Base-by-base conservation (phyloP, 2,888 invertebrate species). In the Prosopocoilus inquinatus region DNA sequence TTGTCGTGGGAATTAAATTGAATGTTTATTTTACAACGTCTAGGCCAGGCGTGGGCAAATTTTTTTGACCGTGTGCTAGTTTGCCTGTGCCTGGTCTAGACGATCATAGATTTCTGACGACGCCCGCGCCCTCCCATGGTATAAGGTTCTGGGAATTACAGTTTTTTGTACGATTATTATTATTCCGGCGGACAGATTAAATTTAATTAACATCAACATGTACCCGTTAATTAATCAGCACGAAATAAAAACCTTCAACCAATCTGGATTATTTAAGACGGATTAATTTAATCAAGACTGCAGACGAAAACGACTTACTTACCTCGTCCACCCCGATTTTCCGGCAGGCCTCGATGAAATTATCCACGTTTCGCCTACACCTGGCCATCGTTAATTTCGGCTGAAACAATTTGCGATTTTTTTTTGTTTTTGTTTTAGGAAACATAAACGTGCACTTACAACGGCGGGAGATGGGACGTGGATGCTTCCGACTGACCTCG, bases 241-340 rank as follows among this genome's bases (percentile, higher is more conserved):
- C 11, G 12, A 13, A 41, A 28, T 28, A 28, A 28, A 28, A 28
- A 28, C 9, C 46, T 47, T 15, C n/a, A n/a, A 34, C 8, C 16
- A 13, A 8, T 47, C 12, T 11, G n/a, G 33, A 32, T n/a, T 51
- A 12, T 28, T 32, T 28, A 9, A 53, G 46, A 11, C 15, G 47
- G 15, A 47, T 11, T 46, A 55, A 45, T 28, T 28, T 28, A 28
- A 28, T 47, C 8, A 48, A 57, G 59, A 53, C 8, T 33, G 51
- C 49, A 16, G 43, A 9, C 5, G 9, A 43, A 33, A 8, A 47
- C 47, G 50, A 78, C 88, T 84, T 78, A 78, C 88, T 84, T 78
- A 96, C 96, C 89, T 95, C 94, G 79, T 94, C 90, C 9, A 96
- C 93, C 63, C 96, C 96, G 69, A 96, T 92, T 78, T 87, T 91